Percentiles rank a stretch among this genome's conserved stretches.
Evolutionary conservation across 2,797 vertebrate genomes (phyloP).

Genomic region (Sylvilagus floridanus): DNA sequence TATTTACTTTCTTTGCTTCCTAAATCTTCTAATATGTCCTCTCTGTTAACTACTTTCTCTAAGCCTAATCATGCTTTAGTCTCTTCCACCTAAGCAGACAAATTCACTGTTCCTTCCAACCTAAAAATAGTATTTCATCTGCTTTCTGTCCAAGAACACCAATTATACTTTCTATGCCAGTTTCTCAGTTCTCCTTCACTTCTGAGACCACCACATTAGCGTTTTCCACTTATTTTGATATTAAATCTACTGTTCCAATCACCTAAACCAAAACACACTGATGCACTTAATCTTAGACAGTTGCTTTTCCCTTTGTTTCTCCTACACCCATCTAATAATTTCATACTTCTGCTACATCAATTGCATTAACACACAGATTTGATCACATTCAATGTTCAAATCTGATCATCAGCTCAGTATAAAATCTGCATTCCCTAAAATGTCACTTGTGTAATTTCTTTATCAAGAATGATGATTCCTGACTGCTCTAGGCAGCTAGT

Average conservation of each 20-base stretch:
- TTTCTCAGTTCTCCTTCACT: background rate
- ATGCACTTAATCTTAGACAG: background rate
- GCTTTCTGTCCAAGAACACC: background rate
- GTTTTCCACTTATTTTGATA: background rate
- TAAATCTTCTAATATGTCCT: background rate
- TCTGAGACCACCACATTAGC: background rate
- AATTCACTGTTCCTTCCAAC: background rate
- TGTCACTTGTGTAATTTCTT: background rate
- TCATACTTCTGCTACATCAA: background rate
- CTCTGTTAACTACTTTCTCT: background rate
- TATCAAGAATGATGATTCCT: background rate
- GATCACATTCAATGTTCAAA: constrained; percentile 3
- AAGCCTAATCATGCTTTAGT: background rate
- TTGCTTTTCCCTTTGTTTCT: background rate
- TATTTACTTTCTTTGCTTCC: background rate
- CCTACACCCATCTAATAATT: background rate
- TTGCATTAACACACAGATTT: background rate
- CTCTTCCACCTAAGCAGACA: background rate
- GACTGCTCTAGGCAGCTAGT: background rate
- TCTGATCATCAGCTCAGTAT: background rate
- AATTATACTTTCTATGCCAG: background rate
- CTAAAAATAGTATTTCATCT: background rate
- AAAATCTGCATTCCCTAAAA: constrained; percentile 22
- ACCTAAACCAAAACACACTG: background rate
- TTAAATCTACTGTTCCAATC: background rate